Base-by-base conservation (phyloP, 2,888 invertebrate genomes). In the Busseola fusca region DNA sequence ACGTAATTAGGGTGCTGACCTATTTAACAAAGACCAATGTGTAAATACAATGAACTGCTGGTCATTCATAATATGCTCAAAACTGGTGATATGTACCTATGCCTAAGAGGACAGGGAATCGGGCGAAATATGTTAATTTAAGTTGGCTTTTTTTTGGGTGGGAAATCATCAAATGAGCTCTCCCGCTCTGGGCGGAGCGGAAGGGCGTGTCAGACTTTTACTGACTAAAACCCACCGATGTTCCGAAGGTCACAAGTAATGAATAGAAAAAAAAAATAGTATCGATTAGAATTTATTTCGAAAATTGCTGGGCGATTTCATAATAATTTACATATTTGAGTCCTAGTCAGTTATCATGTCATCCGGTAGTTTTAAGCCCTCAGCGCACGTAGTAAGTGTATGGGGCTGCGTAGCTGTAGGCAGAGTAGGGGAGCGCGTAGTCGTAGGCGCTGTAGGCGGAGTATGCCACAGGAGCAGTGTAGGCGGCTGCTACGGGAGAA, bases 381-480 rank as follows among this genome's bases (percentile, higher is more conserved):
- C 82, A 93, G 76, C 93, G 93, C 12, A 93, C 87, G 83, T 93
- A 95, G 87, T 94, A 94, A 30, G 90, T 81, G 82, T 94, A 93
- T 0, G 93, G 94, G 10, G 91, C 86, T 0, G 90, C 89, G 82
- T 93, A 93, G 3, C 91, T 85, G 84, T 93, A 93, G 1, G 93
- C 89, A 48, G 91, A 89, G 82, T 93, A 92, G 52, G 93, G 85
- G 1, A 84, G 81, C n/a, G 89, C 87, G 81, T 93, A 93, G n/a
- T 92, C 86, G 84, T 93, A 93, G 1, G 93, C 86, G 5, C 90
- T 89, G 89, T 94, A 93, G 10, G 78, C 78, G 58, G 91, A 88
- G 82, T 93, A 92, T 37, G 92, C 92, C 1, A 96, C 93, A 4
- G 96, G 96, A 3, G 96, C 94, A 7, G 95, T 91, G 85, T 96